Evolutionary conservation across 2,797 vertebrate species (phyloP), one percentile per base, ranked within the genome.

Genomic region (Coregonus ussuriensis): DNA sequence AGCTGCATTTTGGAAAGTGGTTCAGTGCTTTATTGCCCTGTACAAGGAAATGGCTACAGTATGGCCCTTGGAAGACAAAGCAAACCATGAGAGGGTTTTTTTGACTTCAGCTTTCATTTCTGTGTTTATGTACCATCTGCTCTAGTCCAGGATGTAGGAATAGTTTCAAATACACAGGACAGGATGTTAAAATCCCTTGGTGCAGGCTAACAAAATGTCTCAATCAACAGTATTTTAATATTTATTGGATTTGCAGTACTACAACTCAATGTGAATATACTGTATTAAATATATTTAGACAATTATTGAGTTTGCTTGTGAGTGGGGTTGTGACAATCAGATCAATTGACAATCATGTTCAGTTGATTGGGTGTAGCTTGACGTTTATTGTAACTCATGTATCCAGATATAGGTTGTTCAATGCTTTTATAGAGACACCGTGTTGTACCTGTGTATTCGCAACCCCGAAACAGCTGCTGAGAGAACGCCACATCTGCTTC

Each of bases 401-500:
- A 59, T 59, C 5, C n/a, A 59, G 15, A 59, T 59, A 21, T 59
- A 59, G 56, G 56, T 47, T 18, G 56, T 59, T 18, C 56, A 59
- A 47, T 47, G 56, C 16, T 59, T 18, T 21, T 18, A 59, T 6
- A 59, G 16, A n/a, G 16, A 59, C 11, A 63, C 71, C 29, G 54
- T n/a, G 33, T 74, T n/a, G 72, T 59, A 11, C 76, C 79, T 82
- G 75, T 85, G 41, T 13, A 29, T 29, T 52, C 84, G 74, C 76
- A 83, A 86, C 59, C 75, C 41, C 9, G 6, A 87, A 84, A 91
- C 89, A 91, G 89, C 86, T 92, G 88, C 77, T 82, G 54, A 75
- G 74, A 78, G 72, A 85, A 78, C 1, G 4, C 78, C 90, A 91
- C 91, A 92, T 91, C 91, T 92, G 92, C 83, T 84, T 51, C 63